A percentile compares a stretch with the other conserved stretches of the same genome.
phyloP scores from a whole-genome alignment of 2,888 invertebrate species.

The Plagodis dolabraria region DNA sequence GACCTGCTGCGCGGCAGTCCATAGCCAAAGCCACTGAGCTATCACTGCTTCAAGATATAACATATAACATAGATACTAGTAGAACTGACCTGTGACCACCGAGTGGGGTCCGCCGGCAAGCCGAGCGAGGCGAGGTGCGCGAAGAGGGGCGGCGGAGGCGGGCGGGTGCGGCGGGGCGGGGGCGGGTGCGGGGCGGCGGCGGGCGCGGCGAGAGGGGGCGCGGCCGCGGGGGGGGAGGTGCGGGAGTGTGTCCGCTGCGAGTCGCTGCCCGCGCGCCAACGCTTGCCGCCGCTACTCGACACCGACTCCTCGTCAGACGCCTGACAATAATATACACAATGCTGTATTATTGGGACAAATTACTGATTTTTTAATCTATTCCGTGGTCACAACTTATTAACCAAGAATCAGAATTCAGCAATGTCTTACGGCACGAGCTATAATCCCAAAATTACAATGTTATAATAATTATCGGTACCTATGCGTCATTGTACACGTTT shows the following conservation, averaged over 20 bases:
- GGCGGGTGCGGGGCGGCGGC: constrained; percentile 88
- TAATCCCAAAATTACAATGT: too few relatives aligned
- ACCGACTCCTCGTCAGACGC: constrained; percentile 74
- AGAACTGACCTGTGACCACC: constrained; percentile 65
- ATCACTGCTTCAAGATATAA: too few relatives aligned
- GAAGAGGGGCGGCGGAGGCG: constrained; percentile 36
- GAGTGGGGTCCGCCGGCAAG: constrained; percentile 60
- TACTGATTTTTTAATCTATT: too few relatives aligned
- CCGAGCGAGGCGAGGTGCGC: constrained; percentile 55
- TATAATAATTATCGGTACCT: too few relatives aligned
- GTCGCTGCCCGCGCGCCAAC: constrained; percentile 85
- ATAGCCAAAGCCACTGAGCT: too few relatives aligned
- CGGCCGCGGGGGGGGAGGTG: constrained; percentile 67
- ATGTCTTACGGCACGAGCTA: too few relatives aligned
- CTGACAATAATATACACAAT: constrained; percentile 39
- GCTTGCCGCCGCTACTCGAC: constrained; percentile 64
- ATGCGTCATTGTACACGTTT: too few relatives aligned
- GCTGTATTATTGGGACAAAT: not conserved
- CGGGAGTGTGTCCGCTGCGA: constrained; percentile 32
- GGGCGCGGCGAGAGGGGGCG: constrained; percentile 87
- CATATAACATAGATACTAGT: not conserved
- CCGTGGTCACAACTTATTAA: too few relatives aligned
- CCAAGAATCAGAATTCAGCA: too few relatives aligned
- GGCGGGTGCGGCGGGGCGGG: constrained; percentile 67
- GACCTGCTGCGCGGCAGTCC: too few relatives aligned